Evolutionary conservation across 2,113 vertebrate species (phyloP).

Genomic region (Haemorhous mexicanus): DNA sequence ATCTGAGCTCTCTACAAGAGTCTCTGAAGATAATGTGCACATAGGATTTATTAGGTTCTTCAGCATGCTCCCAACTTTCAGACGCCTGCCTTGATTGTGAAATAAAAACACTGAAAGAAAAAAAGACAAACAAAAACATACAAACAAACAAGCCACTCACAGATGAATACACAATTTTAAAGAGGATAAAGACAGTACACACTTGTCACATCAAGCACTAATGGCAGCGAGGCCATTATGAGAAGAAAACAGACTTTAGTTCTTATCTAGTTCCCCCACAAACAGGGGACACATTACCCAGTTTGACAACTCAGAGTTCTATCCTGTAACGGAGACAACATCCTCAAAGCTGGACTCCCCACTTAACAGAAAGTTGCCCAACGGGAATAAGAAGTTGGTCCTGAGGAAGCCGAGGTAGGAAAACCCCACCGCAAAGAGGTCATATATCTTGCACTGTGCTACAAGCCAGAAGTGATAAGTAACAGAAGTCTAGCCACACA

Average conservation of each 20-base stretch:
- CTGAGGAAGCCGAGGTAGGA: background rate
- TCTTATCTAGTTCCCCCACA: background rate
- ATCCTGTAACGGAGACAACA: background rate
- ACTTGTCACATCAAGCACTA: background rate
- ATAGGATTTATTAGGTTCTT: background rate
- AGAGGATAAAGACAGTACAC: background rate
- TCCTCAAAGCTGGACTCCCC: background rate
- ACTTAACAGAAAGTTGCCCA: background rate
- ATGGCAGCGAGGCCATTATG: background rate
- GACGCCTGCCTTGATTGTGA: background rate
- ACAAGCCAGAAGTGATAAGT: background rate
- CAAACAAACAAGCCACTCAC: background rate
- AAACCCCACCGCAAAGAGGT: background rate
- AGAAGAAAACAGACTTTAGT: background rate
- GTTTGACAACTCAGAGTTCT: background rate
- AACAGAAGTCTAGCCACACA: background rate
- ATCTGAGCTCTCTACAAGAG: background rate
- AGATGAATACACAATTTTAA: background rate
- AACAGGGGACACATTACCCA: background rate
- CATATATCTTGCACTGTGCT: background rate
- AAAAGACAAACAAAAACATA: background rate
- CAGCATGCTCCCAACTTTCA: background rate
- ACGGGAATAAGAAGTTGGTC: background rate
- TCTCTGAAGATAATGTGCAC: background rate
- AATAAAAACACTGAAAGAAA: background rate